Evolutionary conservation across 2,888 invertebrate species (phyloP).

Genomic region (Andrena hattorfiana): DNA sequence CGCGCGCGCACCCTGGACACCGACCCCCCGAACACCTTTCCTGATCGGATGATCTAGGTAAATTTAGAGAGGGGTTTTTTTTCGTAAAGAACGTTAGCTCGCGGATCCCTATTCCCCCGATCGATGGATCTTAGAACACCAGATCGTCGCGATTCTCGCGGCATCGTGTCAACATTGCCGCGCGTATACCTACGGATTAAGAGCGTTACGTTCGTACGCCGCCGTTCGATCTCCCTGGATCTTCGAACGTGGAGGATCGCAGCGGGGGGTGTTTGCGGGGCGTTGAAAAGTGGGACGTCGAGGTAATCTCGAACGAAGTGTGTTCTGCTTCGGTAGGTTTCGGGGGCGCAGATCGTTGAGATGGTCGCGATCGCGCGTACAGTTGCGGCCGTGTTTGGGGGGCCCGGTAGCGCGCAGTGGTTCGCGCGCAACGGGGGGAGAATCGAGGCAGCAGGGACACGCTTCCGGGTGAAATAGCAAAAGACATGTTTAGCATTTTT

Average conservation of each 20-base stretch:
- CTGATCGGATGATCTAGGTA: conserved; percentile 8
- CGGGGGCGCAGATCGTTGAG: background rate
- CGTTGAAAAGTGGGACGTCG: background rate
- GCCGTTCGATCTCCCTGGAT: background rate
- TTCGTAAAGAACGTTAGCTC: conserved; percentile 4
- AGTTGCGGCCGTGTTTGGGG: background rate
- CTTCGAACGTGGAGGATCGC: background rate
- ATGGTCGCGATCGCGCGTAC: too few relatives aligned
- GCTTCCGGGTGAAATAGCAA: conserved; percentile 72
- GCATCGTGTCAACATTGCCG: background rate
- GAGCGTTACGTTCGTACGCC: too few relatives aligned
- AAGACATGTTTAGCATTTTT: conserved; percentile 79
- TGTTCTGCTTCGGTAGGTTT: conserved; percentile 20
- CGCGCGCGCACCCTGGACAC: background rate
- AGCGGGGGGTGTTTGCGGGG: conserved; percentile 12
- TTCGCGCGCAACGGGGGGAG: conserved; percentile 7
- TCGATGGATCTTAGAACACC: too few relatives aligned
- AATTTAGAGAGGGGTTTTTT: background rate
- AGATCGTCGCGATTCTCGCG: background rate
- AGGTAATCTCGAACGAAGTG: background rate
- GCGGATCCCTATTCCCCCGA: background rate
- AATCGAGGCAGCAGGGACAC: conserved; percentile 49
- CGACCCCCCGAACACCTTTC: background rate
- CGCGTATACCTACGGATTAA: too few relatives aligned
- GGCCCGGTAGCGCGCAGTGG: conserved; percentile 13